phyloP scores from a whole-genome alignment of 2,888 invertebrate genomes.

The Acrobeloides nanus region DNA sequence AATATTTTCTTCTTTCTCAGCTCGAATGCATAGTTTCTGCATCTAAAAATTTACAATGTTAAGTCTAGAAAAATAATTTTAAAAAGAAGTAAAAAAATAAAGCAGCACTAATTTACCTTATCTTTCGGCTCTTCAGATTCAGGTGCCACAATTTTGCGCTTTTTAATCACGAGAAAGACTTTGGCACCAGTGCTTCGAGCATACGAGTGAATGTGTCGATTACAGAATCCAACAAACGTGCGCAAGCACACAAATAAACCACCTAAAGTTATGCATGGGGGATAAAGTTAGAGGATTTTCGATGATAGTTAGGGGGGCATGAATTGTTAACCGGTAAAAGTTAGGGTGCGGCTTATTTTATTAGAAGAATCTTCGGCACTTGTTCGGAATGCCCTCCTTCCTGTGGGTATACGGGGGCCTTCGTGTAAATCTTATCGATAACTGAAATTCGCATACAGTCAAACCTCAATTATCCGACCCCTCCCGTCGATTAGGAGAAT shows the following conservation, averaged over 20 bases:
- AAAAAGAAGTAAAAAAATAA: neutral
- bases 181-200: conserved; percentile 14
- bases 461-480: no score
- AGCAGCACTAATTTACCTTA: no score
- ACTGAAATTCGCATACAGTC: no score
- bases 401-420: no score
- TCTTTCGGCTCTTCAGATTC: conserved; percentile 23
- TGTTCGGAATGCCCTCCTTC: no score
- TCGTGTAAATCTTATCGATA: no score
- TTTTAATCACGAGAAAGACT: conserved; percentile 31
- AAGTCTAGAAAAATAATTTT: conserved; percentile 2
- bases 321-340: no score
- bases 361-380: no score
- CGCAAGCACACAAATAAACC: conserved; percentile 40
- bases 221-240: conserved; percentile 35
- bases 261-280: conserved; percentile 23
- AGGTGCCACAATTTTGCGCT: conserved; percentile 5
- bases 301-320: no score
- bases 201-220: conserved; percentile 26
- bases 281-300: no score
- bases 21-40: conserved; percentile 14
- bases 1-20: conserved; percentile 7
- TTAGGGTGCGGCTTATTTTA: no score
- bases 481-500: no score
- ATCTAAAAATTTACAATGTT: conserved; percentile 10